Evolutionary conservation across 2,888 invertebrate species (phyloP).

Genomic region (Nephrotoma flavescens): DNA sequence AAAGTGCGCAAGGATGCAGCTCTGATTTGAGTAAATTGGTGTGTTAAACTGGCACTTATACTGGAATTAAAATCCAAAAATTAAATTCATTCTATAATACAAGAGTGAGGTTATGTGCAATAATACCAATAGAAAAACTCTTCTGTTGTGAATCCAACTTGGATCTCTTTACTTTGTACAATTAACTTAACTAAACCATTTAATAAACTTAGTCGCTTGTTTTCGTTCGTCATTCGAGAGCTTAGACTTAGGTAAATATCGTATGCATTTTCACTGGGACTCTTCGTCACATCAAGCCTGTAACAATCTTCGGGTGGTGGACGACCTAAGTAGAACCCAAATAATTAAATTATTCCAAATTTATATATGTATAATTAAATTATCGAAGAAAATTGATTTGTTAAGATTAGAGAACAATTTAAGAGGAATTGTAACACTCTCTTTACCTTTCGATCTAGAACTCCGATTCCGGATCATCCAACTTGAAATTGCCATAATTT

Average conservation of each 20-base stretch:
- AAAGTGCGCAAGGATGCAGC: constrained; percentile 78
- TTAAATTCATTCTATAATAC: not conserved
- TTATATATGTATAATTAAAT: not conserved
- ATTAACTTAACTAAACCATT: constrained; percentile 74
- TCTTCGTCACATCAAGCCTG: constrained; percentile 42
- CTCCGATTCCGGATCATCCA: constrained; percentile 31
- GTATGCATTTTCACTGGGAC: constrained; percentile 45
- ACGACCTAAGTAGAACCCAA: not conserved
- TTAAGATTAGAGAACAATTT: not conserved
- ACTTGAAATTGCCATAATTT: constrained; percentile 18
- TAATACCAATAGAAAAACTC: constrained; percentile 71
- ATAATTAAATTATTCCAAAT: not conserved
- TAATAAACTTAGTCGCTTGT: constrained; percentile 68
- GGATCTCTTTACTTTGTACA: constrained; percentile 17
- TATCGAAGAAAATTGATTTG: not conserved
- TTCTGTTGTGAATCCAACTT: constrained; percentile 56
- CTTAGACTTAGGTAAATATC: constrained; percentile 48
- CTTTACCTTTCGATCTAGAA: constrained; percentile 30
- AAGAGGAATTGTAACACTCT: not conserved
- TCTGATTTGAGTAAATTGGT: constrained; percentile 78
- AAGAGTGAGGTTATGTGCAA: not conserved
- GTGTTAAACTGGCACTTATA: constrained; percentile 67
- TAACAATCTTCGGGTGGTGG: constrained; percentile 42
- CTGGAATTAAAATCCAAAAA: constrained; percentile 37
- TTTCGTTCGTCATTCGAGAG: constrained; percentile 44